A percentile compares a stretch with the other conserved stretches of the same genome.
phyloP scores from a whole-genome alignment of 1,140 invertebrate species.

The Procambarus clarkii region DNA sequence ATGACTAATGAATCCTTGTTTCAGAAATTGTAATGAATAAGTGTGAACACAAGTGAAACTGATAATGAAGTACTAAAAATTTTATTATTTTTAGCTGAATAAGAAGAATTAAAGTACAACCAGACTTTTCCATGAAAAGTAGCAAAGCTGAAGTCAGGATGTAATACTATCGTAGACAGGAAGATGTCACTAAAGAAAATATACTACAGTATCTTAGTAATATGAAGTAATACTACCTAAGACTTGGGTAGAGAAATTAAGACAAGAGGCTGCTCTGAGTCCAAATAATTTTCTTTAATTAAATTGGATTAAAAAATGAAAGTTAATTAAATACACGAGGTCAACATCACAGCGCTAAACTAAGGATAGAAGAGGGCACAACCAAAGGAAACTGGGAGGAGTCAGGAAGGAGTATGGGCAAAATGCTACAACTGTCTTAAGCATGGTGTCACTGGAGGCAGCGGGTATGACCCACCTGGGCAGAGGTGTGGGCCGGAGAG shows the following conservation, averaged over 20 bases:
- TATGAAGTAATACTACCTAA: too few species aligned
- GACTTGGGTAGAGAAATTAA: too few species aligned
- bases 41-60: too few species aligned
- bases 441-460: constrained; percentile 27
- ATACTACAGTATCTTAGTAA: too few species aligned
- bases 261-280: too few species aligned
- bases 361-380: not conserved
- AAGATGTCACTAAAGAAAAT: too few species aligned
- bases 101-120: not conserved
- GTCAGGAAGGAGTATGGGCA: not conserved
- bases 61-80: not conserved
- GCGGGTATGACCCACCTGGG: constrained; percentile 55
- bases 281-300: too few species aligned
- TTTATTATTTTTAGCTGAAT: not conserved
- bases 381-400: not conserved
- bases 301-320: too few species aligned
- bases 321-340: too few species aligned
- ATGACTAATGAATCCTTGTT: too few species aligned
- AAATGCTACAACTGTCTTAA: not conserved
- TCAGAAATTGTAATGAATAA: too few species aligned
- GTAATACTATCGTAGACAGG: not conserved
- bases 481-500: constrained; percentile 44
- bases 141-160: not conserved
- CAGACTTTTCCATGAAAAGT: not conserved
- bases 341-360: too few species aligned